These are phyloP conservation scores for Dinoponera quadriceps DNA, from an alignment of 1,140 invertebrate species.

Conservation along the genomic window DNA sequence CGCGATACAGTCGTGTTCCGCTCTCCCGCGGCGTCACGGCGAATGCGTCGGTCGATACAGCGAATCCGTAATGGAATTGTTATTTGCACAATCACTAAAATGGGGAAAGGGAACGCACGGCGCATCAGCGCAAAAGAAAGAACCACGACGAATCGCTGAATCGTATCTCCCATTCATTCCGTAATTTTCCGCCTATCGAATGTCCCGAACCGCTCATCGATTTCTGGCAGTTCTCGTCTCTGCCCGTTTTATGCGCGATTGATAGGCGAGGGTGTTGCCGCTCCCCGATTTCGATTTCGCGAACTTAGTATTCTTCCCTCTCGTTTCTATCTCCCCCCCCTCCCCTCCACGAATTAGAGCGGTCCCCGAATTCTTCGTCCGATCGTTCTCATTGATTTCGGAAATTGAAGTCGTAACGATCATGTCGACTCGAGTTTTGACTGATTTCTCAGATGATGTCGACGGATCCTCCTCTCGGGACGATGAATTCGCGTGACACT, in stretches of 20 bases:
- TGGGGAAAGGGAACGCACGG: background rate
- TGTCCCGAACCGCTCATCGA: conserved; percentile 41
- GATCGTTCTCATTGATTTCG: background rate
- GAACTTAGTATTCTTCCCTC: background rate
- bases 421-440: background rate
- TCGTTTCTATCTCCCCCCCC: background rate
- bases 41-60: background rate
- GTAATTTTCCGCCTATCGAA: conserved; percentile 71
- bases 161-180: conserved; percentile 63
- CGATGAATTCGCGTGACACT: too few species aligned
- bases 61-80: conserved; percentile 3
- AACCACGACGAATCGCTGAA: conserved; percentile 64
- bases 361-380: background rate
- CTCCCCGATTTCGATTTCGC: conserved; percentile 2
- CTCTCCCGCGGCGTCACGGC: background rate
- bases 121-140: conserved; percentile 4
- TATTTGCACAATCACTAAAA: conserved; percentile 18
- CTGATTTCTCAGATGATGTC: too few species aligned
- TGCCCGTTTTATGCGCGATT: conserved; percentile 15
- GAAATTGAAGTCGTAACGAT: background rate
- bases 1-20: background rate
- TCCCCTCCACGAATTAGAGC: too few species aligned
- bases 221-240: conserved; percentile 13
- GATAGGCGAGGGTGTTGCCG: conserved; percentile 28
- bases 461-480: too few species aligned